phyloP scores from a whole-genome alignment of 1,140 invertebrate species.

The Stratiolaelaps scimitus region DNA sequence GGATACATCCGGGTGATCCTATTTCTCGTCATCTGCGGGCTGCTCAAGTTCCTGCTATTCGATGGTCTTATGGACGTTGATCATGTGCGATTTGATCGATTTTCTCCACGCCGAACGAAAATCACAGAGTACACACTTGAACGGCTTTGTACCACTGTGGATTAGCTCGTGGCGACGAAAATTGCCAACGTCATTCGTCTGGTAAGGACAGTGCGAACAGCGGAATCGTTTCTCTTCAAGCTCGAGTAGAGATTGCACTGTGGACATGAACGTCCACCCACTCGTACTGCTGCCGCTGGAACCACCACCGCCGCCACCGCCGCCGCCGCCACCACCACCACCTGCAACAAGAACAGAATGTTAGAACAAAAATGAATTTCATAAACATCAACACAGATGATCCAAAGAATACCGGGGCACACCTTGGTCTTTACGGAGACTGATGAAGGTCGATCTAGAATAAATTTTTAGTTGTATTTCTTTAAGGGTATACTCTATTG shows the following conservation, averaged over 20 bases:
- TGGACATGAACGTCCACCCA: slow-evolving; percentile 13
- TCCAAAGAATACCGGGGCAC: no score
- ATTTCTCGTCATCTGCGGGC: neutral
- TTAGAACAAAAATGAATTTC: no score
- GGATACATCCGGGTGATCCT: no score
- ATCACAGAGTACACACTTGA: slow-evolving; percentile 20
- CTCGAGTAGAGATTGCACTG: slow-evolving; percentile 22
- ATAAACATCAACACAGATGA: no score
- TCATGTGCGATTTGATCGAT: slow-evolving; percentile 27
- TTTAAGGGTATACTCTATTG: no score
- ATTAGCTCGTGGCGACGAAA: slow-evolving; percentile 24
- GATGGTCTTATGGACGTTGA: slow-evolving; percentile 22
- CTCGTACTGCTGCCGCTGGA: no score
- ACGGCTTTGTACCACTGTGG: slow-evolving; percentile 23
- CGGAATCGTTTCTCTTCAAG: slow-evolving; percentile 26
- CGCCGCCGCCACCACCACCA: no score
- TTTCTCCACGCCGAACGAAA: slow-evolving; percentile 23
- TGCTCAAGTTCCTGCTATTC: neutral
- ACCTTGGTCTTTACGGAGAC: no score
- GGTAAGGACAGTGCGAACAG: slow-evolving; percentile 18
- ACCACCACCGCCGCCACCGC: no score
- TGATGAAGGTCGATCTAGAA: no score
- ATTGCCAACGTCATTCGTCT: slow-evolving; percentile 23
- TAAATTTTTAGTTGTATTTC: no score
- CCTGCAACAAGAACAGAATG: no score